These are phyloP conservation scores for Stenoptilia bipunctidactyla DNA, from an alignment of 2,888 invertebrate genomes.

Conservation along the genomic window DNA sequence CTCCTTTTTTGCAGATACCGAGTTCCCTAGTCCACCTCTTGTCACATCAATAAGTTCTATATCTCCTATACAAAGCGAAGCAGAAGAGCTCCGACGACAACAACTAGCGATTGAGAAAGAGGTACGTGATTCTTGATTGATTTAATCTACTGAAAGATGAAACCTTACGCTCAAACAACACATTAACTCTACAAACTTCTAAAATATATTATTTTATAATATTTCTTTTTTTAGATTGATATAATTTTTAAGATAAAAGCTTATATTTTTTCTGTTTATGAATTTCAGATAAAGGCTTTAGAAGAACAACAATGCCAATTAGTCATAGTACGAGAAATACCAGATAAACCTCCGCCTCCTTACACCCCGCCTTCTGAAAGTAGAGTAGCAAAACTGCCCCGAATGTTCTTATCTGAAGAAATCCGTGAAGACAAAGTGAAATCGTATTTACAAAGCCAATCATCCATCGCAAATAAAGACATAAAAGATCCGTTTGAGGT, in stretches of 20 bases:
- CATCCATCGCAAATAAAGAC: conserved; percentile 19
- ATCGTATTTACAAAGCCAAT: background rate
- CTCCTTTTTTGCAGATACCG: no score
- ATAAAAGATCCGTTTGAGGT: conserved; percentile 33
- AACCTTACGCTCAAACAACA: no score
- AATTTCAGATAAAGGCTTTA: conserved; percentile 51
- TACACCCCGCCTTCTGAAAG: conserved; percentile 49
- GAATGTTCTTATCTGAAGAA: conserved; percentile 31
- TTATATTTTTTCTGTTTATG: background rate
- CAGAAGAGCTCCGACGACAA: conserved; percentile 49
- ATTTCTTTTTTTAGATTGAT: no score
- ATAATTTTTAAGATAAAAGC: no score
- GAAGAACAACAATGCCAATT: conserved; percentile 53
- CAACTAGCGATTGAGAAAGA: conserved; percentile 59
- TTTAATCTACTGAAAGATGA: no score
- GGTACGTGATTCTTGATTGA: conserved; percentile 25
- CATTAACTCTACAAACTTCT: no score
- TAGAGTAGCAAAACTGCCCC: conserved; percentile 24
- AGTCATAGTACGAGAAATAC: conserved; percentile 55
- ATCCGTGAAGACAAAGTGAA: conserved; percentile 26
- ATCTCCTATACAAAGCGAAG: conserved; percentile 34
- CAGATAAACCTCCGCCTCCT: conserved; percentile 61
- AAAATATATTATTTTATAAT: no score
- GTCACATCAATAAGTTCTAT: conserved; percentile 22
- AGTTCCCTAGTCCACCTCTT: conserved; percentile 13